phyloP scores from a whole-genome alignment of 1,140 invertebrate genomes.

The Drosophila athabasca region DNA sequence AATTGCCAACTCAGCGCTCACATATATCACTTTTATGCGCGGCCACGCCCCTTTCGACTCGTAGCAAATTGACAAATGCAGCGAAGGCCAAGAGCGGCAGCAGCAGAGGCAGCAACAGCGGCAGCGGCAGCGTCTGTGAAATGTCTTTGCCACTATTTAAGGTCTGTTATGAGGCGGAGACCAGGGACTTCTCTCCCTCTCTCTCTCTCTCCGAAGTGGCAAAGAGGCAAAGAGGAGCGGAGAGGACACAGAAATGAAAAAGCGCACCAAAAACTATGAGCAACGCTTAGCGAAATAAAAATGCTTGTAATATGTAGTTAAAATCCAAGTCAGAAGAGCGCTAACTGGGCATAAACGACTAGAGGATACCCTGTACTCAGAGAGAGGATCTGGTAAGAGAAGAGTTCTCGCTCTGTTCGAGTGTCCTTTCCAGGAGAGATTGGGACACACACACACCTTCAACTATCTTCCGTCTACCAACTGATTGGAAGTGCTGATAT shows the following conservation, averaged over 20 bases:
- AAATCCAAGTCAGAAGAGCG: conserved; percentile 49
- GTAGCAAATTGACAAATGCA: conserved; percentile 81
- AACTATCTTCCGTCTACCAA: background rate
- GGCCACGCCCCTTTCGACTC: conserved; percentile 82
- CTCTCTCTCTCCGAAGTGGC: no score
- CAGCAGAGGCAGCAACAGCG: conserved; percentile 34
- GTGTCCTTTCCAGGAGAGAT: no score
- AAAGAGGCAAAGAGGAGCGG: conserved; percentile 9
- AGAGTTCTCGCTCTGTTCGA: no score
- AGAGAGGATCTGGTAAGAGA: background rate
- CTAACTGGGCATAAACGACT: background rate
- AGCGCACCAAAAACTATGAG: conserved; percentile 76
- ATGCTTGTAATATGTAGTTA: conserved; percentile 79
- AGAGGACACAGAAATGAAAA: conserved; percentile 49
- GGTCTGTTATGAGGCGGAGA: conserved; percentile 55
- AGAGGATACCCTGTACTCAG: background rate
- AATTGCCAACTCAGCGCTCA: conserved; percentile 79
- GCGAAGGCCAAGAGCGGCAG: conserved; percentile 32
- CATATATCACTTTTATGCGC: conserved; percentile 81
- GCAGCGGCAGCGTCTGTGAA: conserved; percentile 59
- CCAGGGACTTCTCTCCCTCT: background rate
- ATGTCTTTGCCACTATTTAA: conserved; percentile 83
- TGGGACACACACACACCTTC: no score
- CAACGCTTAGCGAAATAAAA: conserved; percentile 76
- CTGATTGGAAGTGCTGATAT: background rate